phyloP scores from a whole-genome alignment of 2,113 vertebrate species.

The Bos indicus region DNA sequence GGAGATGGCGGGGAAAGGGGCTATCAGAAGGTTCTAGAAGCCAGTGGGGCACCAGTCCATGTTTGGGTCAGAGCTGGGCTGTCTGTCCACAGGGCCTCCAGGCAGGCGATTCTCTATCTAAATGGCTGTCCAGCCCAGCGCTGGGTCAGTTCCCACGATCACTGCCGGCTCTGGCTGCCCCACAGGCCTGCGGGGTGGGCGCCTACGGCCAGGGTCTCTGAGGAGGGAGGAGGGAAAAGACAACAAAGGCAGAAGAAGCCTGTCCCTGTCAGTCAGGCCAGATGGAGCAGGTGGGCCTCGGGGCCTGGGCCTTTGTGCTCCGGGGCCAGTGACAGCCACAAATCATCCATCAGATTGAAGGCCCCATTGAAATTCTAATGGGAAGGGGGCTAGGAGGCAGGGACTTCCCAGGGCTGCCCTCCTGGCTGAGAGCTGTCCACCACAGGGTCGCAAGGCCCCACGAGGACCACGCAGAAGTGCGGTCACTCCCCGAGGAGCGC shows the following conservation, averaged over 20 bases:
- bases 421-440: neutral
- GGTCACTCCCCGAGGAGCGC: rapidly evolving
- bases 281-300: neutral
- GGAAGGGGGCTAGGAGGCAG: neutral
- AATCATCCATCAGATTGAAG: neutral
- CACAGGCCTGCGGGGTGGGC: neutral
- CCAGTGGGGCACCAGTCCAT: neutral
- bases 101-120: neutral
- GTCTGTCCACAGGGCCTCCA: neutral
- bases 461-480: rapidly evolving
- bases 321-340: neutral
- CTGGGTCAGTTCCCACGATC: neutral
- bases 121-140: neutral
- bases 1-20: neutral
- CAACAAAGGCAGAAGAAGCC: neutral
- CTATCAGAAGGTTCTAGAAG: neutral
- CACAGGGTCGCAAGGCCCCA: neutral
- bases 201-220: neutral
- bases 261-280: neutral
- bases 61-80: neutral
- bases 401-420: neutral
- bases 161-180: neutral
- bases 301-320: conserved; percentile 5
- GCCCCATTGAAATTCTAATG: conserved; percentile 22
- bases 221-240: neutral